Evolutionary conservation across 92 coral and sea anemone species (phyloP), one percentile per base, ranked within the genome.

Genomic region (Zoanthus solanderi): DNA sequence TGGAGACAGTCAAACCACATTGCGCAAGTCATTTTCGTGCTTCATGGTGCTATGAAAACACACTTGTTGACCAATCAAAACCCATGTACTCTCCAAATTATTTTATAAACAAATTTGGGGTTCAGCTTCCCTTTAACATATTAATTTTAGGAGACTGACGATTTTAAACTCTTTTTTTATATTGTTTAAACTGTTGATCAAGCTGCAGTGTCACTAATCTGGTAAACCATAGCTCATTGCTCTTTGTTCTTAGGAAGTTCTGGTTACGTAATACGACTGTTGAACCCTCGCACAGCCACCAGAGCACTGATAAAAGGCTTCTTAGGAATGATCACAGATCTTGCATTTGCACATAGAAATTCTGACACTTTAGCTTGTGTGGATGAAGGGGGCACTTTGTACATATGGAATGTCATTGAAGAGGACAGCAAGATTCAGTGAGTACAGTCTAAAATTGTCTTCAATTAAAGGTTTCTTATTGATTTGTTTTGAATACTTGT

Each of bases 301-400:
- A 92, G 96, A 75, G 95, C 96, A 1, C 94, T 97, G 71, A 94
- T 97, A 75, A 97, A 97, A 75, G 98, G 98, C 50, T 97, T 97
- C 77, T 88, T 90, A 46, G 99, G 99, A 28, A 92, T 91, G 78
- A 92, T 97, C 32, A 93, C 96, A 80, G 99, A 97, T 86, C 71
- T 95, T 90, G 93, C 98, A 1, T 97, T 97, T 87, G 93, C 98
- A 8, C 99, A 97, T 92, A 79, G 89, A 75, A 92, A 94, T 37
- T 97, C 99, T 54, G 88, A 91, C 80, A 93, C 87, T 1, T 89
- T 97, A 72, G 99, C 99, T 0, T 95, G 99, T 82, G 94, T 93
- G 52, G 99, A 97, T 73, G 95, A 96, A 72, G 98, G 98, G 56
- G 99, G 99, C 8, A 94, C 96, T 88, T 91, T 97, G 68, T 97